Percentiles rank a stretch among this genome's conserved stretches.
These are phyloP conservation scores for Mastomys natalensis DNA, from an alignment of 2,113 vertebrate species.

Conservation along the genomic window DNA sequence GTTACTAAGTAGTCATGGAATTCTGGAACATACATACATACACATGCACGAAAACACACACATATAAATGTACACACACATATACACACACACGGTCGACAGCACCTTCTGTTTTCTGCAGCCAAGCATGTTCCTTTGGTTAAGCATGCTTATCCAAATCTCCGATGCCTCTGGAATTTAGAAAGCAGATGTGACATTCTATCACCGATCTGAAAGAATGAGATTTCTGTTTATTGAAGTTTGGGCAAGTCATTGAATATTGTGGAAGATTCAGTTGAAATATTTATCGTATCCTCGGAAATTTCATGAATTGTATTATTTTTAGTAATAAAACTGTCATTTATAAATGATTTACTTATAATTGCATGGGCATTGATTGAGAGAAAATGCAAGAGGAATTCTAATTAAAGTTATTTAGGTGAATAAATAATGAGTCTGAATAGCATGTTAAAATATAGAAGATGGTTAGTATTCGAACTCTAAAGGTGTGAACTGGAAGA, in stretches of 20 bases:
- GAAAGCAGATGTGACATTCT: not conserved
- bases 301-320: not conserved
- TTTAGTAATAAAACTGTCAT: not conserved
- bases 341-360: not conserved
- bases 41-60: too few relatives aligned
- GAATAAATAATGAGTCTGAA: not conserved
- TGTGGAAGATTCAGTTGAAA: not conserved
- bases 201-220: not conserved
- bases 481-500: not conserved
- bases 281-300: not conserved
- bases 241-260: not conserved
- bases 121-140: not conserved
- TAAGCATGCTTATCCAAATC: not conserved
- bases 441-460: not conserved
- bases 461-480: not conserved
- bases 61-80: not conserved
- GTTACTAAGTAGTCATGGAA: not conserved
- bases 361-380: not conserved
- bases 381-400: not conserved
- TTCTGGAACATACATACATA: not conserved
- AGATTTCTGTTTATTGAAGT: not conserved
- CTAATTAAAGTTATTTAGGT: not conserved
- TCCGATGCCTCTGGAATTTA: not conserved
- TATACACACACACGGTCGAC: not conserved
- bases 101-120: not conserved